Evolutionary conservation across 2,797 vertebrate species (phyloP).

Genomic region (Typhlichthys eigenmanni): DNA sequence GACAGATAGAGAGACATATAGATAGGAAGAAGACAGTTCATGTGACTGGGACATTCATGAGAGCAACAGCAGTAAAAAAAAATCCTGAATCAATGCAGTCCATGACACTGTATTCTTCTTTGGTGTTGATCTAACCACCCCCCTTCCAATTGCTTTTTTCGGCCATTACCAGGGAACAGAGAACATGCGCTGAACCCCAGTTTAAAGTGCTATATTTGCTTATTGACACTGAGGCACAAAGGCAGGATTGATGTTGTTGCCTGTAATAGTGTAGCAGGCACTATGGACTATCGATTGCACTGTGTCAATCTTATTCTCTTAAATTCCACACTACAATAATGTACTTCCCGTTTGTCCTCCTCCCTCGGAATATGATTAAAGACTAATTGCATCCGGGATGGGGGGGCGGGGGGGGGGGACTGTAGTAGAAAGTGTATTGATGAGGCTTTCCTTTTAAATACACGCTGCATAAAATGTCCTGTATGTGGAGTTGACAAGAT

Average conservation of each 20-base stretch:
- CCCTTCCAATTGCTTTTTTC: constrained; percentile 7
- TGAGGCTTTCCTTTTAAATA: constrained; percentile 27
- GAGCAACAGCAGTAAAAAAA: neutral
- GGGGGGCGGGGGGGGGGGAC: constrained; percentile 45
- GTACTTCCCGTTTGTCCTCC: neutral
- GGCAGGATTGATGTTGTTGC: constrained; percentile 59
- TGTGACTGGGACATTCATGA: constrained; percentile 2
- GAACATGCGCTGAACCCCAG: constrained; percentile 29
- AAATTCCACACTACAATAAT: constrained; percentile 23
- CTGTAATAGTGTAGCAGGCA: constrained; percentile 57
- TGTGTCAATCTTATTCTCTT: constrained; percentile 19
- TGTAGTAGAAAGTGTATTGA: constrained; percentile 43
- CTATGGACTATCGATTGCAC: constrained; percentile 56
- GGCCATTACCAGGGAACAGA: constrained; percentile 12
- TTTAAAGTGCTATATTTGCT: constrained; percentile 37
- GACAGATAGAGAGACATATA: neutral
- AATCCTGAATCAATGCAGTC: constrained; percentile 8
- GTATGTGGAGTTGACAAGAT: no score
- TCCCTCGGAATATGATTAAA: constrained; percentile 48
- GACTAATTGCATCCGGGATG: constrained; percentile 34
- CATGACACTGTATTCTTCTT: constrained; percentile 2
- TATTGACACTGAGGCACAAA: constrained; percentile 54
- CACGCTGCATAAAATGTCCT: no score
- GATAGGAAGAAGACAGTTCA: neutral
- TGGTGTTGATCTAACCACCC: neutral